Conservation (phyloP, 2,797 vertebrate genomes). For the Anomalospiza imberbis region DNA sequence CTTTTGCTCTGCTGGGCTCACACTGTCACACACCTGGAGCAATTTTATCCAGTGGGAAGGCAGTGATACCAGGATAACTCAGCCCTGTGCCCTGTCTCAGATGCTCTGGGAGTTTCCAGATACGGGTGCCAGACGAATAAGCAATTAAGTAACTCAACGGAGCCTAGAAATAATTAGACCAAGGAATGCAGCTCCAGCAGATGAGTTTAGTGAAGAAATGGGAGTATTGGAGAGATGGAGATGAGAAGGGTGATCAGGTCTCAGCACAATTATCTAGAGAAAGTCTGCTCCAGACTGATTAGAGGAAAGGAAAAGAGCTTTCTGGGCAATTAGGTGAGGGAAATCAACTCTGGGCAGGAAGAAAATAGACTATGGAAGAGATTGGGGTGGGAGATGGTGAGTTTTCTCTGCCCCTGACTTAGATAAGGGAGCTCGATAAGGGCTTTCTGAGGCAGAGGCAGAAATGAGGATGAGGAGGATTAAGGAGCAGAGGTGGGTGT, state of each 20-base stretch:
- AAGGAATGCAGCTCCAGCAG: not conserved
- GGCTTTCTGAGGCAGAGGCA: not conserved
- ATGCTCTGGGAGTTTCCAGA: not conserved
- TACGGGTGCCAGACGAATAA: not conserved
- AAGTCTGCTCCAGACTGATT: slow-evolving; percentile 55
- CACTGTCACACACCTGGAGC: not conserved
- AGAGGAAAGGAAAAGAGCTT: slow-evolving; percentile 39
- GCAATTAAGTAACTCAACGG: not conserved
- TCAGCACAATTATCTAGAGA: slow-evolving; percentile 51
- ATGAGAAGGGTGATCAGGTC: slow-evolving; percentile 34
- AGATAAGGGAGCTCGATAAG: not conserved
- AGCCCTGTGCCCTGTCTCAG: not conserved
- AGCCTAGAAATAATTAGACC: slow-evolving; percentile 46
- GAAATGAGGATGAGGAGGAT: not conserved
- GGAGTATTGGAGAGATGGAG: slow-evolving; percentile 2
- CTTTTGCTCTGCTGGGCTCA: not conserved
- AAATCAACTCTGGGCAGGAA: slow-evolving; percentile 31
- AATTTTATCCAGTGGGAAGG: not conserved
- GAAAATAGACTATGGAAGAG: not conserved
- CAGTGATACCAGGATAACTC: not conserved
- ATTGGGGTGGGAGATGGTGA: not conserved
- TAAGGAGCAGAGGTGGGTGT: not conserved
- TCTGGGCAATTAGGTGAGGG: slow-evolving; percentile 47
- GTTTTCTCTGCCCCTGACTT: not conserved
- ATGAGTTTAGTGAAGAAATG: slow-evolving; percentile 8